Evolutionary conservation across 1,140 invertebrate genomes (phyloP), one percentile per base, ranked within the genome.

Genomic region (Coenobita brevimanus): DNA sequence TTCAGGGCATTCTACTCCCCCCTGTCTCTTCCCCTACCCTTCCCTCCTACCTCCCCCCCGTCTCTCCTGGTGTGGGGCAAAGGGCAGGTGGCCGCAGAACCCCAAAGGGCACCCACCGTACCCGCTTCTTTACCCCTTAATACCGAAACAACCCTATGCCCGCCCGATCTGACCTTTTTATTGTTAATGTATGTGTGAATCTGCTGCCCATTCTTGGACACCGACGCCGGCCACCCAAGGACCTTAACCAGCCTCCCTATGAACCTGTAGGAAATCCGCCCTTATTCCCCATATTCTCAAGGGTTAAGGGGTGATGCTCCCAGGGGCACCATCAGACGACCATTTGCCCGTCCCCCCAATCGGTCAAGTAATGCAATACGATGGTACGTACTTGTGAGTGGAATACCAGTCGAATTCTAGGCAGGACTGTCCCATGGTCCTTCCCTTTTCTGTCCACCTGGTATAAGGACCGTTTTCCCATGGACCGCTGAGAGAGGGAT

Each of bases 101-200:
- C 88, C 62, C 75, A 73, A 89, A 89, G 88, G 88, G 88, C 64
- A 89, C 76, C 84, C 84, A 73, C 64, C 76, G 88, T 89, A 89
- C 80, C 71, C 80, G 88, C 80, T 89, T 89, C 81, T 80, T 83
- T 84, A 80, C 73, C 88, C 86, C 88, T 89, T 89, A 82, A 89
- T 79, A 82, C 88, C 88, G 81, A 83, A 83, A 79, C 82, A 83
- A 89, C 82, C 81, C 81, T 89, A 87, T 87, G 84, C 81, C 88
- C 88, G 88, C 88, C 82, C 75, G 81, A 89, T 69, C 88, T 89
- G 88, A 89, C 88, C 88, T 89, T 89, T 89, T 89, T 89, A 89
- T 89, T 89, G 88, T 89, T 89, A 89, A 89, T 89, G 88, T 89
- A 89, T 89, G 88, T 89, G 88, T 89, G 88, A 89, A 89, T 89